These are phyloP conservation scores for Steatornis caripensis DNA, from an alignment of 2,113 vertebrate species.

Conservation along the genomic window DNA sequence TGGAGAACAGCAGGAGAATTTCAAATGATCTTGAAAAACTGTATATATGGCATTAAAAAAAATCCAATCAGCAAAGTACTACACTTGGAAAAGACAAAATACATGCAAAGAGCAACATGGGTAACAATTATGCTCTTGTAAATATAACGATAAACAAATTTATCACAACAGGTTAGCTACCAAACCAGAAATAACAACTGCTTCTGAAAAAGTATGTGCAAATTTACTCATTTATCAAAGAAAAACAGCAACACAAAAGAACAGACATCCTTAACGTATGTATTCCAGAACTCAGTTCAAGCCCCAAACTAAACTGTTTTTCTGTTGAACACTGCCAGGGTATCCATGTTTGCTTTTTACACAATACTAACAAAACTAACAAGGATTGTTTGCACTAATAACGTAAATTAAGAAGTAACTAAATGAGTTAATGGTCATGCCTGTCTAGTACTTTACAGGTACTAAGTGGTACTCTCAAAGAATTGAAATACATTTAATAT, in stretches of 20 bases:
- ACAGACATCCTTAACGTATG: not conserved
- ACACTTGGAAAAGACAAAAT: not conserved
- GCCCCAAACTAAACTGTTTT: not conserved
- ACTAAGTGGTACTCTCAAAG: not conserved
- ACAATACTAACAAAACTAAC: not conserved
- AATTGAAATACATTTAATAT: slow-evolving; percentile 26
- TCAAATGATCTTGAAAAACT: not conserved
- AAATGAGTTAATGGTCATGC: slow-evolving; percentile 16
- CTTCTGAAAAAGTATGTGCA: not conserved
- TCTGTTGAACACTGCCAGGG: not conserved
- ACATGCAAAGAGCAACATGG: not conserved
- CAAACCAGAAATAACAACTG: not conserved
- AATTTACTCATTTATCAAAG: not conserved
- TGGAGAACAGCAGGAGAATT: not conserved
- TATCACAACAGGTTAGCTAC: not conserved
- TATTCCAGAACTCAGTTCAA: not conserved
- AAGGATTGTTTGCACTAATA: not conserved
- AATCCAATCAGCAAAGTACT: not conserved
- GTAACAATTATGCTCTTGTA: not conserved
- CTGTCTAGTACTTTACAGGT: slow-evolving; percentile 10
- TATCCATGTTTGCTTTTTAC: not conserved
- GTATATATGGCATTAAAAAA: not conserved
- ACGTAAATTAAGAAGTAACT: not conserved
- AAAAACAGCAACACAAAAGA: not conserved
- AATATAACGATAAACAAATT: not conserved